Conservation (phyloP, 2,797 vertebrate species). For the Syncerus caffer region DNA sequence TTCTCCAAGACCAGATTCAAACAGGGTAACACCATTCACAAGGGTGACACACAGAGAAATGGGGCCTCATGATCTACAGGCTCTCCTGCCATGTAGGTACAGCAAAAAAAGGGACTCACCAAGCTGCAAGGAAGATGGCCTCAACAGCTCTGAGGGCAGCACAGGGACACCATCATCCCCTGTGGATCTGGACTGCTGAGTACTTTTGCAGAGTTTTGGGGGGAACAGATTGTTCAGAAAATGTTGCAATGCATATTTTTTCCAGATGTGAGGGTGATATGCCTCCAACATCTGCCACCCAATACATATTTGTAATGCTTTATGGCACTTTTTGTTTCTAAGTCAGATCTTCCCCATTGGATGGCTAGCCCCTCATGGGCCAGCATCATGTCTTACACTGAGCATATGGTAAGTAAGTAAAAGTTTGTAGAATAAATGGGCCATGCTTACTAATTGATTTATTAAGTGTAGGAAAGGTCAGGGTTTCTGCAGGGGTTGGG, state of each 20-base stretch:
- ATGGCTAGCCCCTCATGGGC: not conserved
- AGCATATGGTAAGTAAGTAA: constrained; percentile 59
- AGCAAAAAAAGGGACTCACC: not conserved
- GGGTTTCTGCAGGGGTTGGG: not conserved
- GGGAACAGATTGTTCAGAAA: constrained; percentile 33
- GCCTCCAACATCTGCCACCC: constrained; percentile 68
- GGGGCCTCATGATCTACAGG: not conserved
- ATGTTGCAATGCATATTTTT: constrained; percentile 61
- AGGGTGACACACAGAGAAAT: not conserved
- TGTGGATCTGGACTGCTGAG: not conserved
- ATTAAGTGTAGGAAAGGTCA: constrained; percentile 58
- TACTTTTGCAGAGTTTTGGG: not conserved
- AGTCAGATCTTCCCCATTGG: constrained; percentile 18
- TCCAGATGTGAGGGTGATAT: constrained; percentile 70
- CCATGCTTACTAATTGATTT: constrained; percentile 65
- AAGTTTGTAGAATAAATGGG: constrained; percentile 56
- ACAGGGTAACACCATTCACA: not conserved
- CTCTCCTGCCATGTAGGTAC: not conserved
- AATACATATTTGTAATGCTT: constrained; percentile 68
- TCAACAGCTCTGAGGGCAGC: not conserved
- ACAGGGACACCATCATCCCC: not conserved
- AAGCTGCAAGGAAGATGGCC: not conserved
- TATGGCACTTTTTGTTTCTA: constrained; percentile 70
- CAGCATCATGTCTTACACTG: constrained; percentile 13
- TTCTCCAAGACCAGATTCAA: not conserved